Conservation (phyloP, 1,140 invertebrate species). For the Zaprionus inermis region DNA sequence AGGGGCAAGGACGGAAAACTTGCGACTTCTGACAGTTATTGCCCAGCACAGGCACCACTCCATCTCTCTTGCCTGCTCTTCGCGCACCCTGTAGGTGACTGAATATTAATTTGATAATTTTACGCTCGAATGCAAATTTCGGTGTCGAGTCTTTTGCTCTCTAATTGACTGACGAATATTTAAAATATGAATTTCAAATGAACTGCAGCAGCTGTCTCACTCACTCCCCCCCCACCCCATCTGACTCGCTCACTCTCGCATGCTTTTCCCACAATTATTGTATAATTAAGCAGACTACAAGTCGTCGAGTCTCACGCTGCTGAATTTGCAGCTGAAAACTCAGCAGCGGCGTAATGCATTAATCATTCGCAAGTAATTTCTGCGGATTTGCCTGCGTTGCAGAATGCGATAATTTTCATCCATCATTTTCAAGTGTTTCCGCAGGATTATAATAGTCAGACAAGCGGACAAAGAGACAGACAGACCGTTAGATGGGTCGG, state of each 20-base stretch:
- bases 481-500: not conserved
- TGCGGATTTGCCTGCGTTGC: constrained; percentile 80
- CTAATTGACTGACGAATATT: constrained; percentile 80
- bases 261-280: constrained; percentile 53
- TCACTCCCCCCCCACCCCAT: not conserved
- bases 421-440: constrained; percentile 82
- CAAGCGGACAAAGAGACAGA: constrained; percentile 9
- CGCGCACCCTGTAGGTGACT: constrained; percentile 28
- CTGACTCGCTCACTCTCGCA: not conserved
- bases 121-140: constrained; percentile 76
- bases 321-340: constrained; percentile 31
- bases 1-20: constrained; percentile 6
- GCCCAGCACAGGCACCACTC: constrained; percentile 21
- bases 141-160: constrained; percentile 76
- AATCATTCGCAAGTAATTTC: constrained; percentile 80
- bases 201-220: constrained; percentile 46
- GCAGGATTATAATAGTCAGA: constrained; percentile 64
- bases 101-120: constrained; percentile 82
- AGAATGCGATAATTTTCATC: constrained; percentile 81
- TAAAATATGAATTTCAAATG: constrained; percentile 81
- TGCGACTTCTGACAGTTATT: constrained; percentile 68
- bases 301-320: not conserved
- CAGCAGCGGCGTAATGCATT: constrained; percentile 49
- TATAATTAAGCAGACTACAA: constrained; percentile 12
- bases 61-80: not conserved